Conservation (phyloP, 2,113 vertebrate genomes). For the Mus spicilegus region DNA sequence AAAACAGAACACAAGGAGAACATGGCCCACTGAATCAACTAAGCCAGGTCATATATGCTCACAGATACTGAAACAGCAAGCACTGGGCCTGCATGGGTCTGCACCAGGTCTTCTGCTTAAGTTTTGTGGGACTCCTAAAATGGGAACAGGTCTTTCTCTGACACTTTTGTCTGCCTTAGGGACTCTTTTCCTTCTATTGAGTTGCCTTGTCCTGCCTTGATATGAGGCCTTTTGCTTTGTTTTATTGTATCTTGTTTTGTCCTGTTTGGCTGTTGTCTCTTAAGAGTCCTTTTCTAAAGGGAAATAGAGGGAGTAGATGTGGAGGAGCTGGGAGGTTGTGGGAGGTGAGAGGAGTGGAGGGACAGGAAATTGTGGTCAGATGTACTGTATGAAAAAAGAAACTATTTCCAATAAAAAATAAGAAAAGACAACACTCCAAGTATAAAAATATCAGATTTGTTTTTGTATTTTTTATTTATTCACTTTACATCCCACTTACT, state of each 20-base stretch:
- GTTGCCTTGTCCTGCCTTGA: neutral
- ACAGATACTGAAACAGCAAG: neutral
- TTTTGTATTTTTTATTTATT: neutral
- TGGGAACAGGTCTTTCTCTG: neutral
- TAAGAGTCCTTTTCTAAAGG: neutral
- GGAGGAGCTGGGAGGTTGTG: neutral
- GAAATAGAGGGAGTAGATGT: neutral
- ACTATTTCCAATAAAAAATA: neutral
- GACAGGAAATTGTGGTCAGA: neutral
- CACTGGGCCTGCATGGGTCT: neutral
- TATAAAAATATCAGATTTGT: constrained; percentile 46
- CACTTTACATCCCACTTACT: no score
- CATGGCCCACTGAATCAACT: neutral
- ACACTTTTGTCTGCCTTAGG: neutral
- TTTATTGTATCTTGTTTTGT: neutral
- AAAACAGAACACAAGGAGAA: neutral
- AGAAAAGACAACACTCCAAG: neutral
- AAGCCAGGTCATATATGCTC: no score
- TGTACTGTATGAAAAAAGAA: neutral
- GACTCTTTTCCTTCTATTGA: neutral
- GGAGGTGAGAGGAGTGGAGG: neutral
- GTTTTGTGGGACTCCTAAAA: neutral
- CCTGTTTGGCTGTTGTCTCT: neutral
- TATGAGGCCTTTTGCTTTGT: neutral
- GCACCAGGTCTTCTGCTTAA: neutral